Evolutionary conservation across 1,140 invertebrate genomes (phyloP).

Genomic region (Euglossa dilemma): DNA sequence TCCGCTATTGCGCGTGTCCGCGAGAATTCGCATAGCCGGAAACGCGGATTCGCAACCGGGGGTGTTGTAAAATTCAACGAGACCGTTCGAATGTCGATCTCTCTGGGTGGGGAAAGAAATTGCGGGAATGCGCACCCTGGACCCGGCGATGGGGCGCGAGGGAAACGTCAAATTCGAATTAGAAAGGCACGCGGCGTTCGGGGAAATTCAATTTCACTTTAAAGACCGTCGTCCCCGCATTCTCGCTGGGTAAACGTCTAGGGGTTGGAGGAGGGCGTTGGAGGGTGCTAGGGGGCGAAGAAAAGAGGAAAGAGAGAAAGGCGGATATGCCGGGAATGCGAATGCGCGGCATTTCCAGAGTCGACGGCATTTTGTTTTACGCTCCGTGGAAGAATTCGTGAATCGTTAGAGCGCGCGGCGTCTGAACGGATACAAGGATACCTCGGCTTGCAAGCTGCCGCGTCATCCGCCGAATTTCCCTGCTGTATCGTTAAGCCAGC

Average conservation of each 20-base stretch:
- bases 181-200: conserved; percentile 54
- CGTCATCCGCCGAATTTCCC: conserved; percentile 16
- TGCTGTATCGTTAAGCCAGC: neutral
- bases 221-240: conserved; percentile 39
- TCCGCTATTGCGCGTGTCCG: neutral
- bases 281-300: neutral
- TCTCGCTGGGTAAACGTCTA: conserved; percentile 18
- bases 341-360: conserved; percentile 27
- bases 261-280: neutral
- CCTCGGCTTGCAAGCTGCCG: neutral
- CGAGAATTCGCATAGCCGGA: neutral
- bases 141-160: no score
- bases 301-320: conserved; percentile 23
- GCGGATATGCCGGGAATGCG: conserved; percentile 36
- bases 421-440: neutral
- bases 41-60: neutral
- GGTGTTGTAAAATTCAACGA: conserved; percentile 6
- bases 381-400: conserved; percentile 18
- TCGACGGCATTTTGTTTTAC: conserved; percentile 47
- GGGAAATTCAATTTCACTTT: conserved; percentile 69
- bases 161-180: conserved; percentile 70
- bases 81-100: neutral
- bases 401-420: conserved; percentile 16
- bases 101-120: conserved; percentile 3
- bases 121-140: neutral